These are phyloP conservation scores for Dascillus cervinus DNA, from an alignment of 2,888 invertebrate genomes.

Conservation along the genomic window DNA sequence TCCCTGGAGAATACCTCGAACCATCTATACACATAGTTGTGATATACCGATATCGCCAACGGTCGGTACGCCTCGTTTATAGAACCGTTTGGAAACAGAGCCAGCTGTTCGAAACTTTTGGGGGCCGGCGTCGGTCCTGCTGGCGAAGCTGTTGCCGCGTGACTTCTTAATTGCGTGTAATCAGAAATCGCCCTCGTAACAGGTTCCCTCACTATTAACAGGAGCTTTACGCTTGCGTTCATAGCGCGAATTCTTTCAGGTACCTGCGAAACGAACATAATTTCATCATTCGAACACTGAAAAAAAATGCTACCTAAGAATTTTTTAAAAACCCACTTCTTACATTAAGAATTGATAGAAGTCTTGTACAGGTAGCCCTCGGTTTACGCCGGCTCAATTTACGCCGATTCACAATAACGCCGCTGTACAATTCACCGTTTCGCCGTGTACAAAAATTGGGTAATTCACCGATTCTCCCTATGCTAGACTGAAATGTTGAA, in stretches of 20 bases:
- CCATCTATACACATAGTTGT: slow-evolving; percentile 86
- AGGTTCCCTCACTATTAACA: slow-evolving; percentile 92
- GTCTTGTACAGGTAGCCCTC: no score
- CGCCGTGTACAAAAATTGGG: no score
- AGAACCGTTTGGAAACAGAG: slow-evolving; percentile 70
- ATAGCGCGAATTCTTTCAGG: slow-evolving; percentile 90
- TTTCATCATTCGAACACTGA: no score
- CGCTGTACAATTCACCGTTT: no score
- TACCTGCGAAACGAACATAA: no score
- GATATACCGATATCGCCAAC: slow-evolving; percentile 83
- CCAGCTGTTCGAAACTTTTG: slow-evolving; percentile 73
- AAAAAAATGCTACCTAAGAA: no score
- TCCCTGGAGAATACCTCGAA: slow-evolving; percentile 84
- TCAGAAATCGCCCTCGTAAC: slow-evolving; percentile 94
- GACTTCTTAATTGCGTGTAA: slow-evolving; percentile 86
- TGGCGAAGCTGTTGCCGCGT: slow-evolving; percentile 69
- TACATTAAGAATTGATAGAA: no score
- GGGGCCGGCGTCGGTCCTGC: slow-evolving; percentile 40
- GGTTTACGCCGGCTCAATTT: no score
- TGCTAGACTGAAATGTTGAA: no score
- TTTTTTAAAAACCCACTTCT: no score
- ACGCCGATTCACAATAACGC: no score
- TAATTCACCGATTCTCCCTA: no score
- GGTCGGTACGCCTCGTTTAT: slow-evolving; percentile 79
- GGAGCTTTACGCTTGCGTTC: slow-evolving; percentile 85